These are phyloP conservation scores for Sminthurinus aureus DNA, from an alignment of 2,888 invertebrate species.

Conservation along the genomic window DNA sequence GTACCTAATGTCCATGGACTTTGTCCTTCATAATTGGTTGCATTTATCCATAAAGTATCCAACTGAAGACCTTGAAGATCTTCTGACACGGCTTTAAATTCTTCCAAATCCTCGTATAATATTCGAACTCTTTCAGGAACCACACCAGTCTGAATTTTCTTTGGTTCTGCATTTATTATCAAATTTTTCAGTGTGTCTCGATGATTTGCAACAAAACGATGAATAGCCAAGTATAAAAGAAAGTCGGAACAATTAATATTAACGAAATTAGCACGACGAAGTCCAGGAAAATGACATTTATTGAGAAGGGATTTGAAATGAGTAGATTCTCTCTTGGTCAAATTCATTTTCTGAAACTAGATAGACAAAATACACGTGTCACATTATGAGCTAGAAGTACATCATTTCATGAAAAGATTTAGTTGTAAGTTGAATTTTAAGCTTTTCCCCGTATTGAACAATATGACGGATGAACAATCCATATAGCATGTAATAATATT, in stretches of 20 bases:
- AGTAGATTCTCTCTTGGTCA: background rate
- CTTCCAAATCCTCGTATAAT: constrained; percentile 6
- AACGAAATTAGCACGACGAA: constrained; percentile 24
- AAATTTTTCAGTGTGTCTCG: constrained; percentile 18
- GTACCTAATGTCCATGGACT: constrained; percentile 34
- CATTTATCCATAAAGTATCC: constrained; percentile 36
- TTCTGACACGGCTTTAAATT: background rate
- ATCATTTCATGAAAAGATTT: background rate
- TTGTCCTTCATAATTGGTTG: constrained; percentile 29
- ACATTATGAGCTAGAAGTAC: background rate
- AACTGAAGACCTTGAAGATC: background rate
- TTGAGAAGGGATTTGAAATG: constrained; percentile 22
- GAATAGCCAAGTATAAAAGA: constrained; percentile 30
- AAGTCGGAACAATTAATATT: constrained; percentile 25
- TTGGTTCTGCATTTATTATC: constrained; percentile 18
- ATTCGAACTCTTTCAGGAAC: constrained; percentile 9
- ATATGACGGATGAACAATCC: no score
- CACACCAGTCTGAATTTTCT: constrained; percentile 3
- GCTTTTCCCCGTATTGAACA: no score
- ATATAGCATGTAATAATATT: no score
- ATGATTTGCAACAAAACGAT: constrained; percentile 34
- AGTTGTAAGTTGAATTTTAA: no score
- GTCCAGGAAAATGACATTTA: background rate
- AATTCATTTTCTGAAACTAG: constrained; percentile 37
- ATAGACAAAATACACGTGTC: background rate